A percentile compares a stretch with the other conserved stretches of the same genome.
Evolutionary conservation across 2,797 vertebrate genomes (phyloP).

Genomic region (Characodon lateralis): DNA sequence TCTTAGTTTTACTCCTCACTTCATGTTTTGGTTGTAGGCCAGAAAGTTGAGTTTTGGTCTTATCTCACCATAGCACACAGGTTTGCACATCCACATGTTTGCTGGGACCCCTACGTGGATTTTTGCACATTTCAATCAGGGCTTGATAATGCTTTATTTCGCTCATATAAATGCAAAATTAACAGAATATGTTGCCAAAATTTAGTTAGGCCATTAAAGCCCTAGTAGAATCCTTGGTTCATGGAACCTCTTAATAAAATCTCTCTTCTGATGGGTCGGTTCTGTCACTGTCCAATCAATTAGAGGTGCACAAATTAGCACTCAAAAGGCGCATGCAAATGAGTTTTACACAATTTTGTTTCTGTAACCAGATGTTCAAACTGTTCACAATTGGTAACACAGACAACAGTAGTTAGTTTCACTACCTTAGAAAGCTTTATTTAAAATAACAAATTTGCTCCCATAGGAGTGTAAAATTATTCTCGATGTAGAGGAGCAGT

Average conservation of each 20-base stretch:
- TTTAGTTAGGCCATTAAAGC: neutral
- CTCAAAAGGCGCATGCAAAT: neutral
- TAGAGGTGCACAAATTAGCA: neutral
- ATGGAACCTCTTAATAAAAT: neutral
- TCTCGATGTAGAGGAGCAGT: neutral
- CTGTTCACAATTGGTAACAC: neutral
- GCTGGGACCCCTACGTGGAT: neutral
- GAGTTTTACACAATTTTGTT: too few species aligned
- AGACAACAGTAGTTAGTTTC: neutral
- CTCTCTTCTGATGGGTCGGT: neutral
- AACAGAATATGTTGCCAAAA: neutral
- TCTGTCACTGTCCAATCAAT: neutral
- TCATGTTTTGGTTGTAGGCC: neutral
- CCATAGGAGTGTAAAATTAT: neutral
- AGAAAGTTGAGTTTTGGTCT: neutral
- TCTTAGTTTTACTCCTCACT: neutral
- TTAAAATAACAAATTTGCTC: neutral
- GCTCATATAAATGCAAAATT: neutral
- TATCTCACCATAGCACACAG: neutral
- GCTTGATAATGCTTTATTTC: neutral
- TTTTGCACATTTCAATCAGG: neutral
- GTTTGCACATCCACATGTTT: neutral
- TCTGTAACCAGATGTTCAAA: neutral
- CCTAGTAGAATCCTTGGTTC: neutral
- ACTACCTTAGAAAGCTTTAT: neutral